Base-by-base conservation (phyloP, 1,140 invertebrate species). In the Triops longicaudatus region DNA sequence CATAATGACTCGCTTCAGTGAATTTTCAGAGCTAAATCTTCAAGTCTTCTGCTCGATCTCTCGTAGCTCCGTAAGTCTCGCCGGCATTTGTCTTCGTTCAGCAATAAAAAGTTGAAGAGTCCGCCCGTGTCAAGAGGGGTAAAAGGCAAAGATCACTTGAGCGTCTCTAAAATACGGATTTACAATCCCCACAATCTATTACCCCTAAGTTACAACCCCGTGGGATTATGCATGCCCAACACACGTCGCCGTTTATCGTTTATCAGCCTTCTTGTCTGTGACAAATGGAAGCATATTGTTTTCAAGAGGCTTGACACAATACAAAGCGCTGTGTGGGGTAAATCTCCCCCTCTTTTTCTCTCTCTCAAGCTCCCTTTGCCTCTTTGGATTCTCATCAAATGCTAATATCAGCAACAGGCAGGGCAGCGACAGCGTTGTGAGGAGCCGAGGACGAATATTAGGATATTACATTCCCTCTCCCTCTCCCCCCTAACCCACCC, bases 201-300 rank as follows among this genome's bases (percentile, higher is more conserved):
- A 6, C 22, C 50, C 50, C 14, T 22, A 63, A 63, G 50, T 63
- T 63, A 63, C 50, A 63, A 22, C 50, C 31, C 31, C 50, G 7
- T 63, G 50, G 50, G 50, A 63, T 63, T 63, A 63, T 63, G 50
- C 50, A 63, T 63, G 50, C 50, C 22, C 50, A 12, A 63, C 50
- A 22, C 50, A 63, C 50, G 7, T 63, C 50, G 22, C 14, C 50
- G 22, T 63, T 63, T 63, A 63, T 63, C 50, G 50, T 63, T 63
- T 63, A 63, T 63, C 50, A 63, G 50, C 50, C 50, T 63, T 22
- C 50, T 63, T 63, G 14, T 63, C 50, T 63, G 50, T 63, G 50
- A 63, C 50, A 63, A 63, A 63, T 63, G 50, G 50, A 63, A 63
- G 50, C 50, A 63, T 63, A 63, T 63, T 63, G 50, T 63, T 63